Evolutionary conservation across 2,113 vertebrate genomes (phyloP).

Genomic region (Forbesichthys agassizii): DNA sequence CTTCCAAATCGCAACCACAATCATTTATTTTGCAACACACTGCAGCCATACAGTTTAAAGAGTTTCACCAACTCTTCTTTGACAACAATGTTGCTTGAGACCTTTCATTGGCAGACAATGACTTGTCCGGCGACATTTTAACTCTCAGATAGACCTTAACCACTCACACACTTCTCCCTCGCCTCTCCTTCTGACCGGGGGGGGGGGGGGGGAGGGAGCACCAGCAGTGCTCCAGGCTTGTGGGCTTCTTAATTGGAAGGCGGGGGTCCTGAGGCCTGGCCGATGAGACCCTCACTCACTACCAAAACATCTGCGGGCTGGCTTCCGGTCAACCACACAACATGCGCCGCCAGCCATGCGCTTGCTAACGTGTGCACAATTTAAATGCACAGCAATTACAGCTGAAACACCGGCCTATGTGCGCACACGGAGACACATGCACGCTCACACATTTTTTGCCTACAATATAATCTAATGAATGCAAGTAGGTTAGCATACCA

Average conservation of each 20-base stretch:
- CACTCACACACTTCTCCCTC: neutral
- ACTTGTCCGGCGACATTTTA: conserved; percentile 16
- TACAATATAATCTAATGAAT: neutral
- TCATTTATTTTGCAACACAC: neutral
- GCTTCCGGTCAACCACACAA: conserved; percentile 32
- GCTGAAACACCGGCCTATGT: neutral
- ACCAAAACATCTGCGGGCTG: conserved; percentile 68
- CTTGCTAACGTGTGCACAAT: neutral
- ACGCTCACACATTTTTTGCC: conserved; percentile 2
- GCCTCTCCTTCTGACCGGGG: neutral
- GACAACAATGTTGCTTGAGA: conserved; percentile 5
- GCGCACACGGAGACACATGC: conserved; percentile 11
- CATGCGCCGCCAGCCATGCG: neutral
- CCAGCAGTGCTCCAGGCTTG: conserved; percentile 62
- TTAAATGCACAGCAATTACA: neutral
- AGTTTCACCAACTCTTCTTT: neutral
- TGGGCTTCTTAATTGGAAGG: conserved; percentile 73
- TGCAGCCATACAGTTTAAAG: neutral
- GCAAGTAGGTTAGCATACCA: too few relatives aligned
- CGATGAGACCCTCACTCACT: conserved; percentile 59
- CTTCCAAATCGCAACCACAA: neutral
- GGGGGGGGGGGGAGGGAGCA: neutral
- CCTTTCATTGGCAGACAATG: conserved; percentile 13
- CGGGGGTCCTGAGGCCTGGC: conserved; percentile 61
- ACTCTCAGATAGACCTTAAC: conserved; percentile 10